phyloP scores from a whole-genome alignment of 2,797 vertebrate genomes.

The Lerista edwardsae region DNA sequence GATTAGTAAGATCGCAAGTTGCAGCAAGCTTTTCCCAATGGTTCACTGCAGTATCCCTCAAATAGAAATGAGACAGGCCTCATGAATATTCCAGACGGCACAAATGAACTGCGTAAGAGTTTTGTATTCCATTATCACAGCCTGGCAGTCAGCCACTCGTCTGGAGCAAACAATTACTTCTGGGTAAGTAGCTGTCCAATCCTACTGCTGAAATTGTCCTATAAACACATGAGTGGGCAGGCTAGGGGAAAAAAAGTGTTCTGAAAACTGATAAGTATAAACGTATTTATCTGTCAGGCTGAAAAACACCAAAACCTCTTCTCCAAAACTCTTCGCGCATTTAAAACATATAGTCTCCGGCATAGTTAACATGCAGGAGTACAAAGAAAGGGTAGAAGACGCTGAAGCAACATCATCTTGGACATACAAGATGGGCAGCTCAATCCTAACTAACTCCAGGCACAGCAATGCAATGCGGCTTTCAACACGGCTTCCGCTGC shows the following conservation, averaged over 20 bases:
- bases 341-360: background rate
- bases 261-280: background rate
- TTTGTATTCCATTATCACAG: background rate
- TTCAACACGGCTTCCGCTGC: too few species aligned
- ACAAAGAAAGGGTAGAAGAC: background rate
- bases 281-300: background rate
- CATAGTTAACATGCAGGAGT: background rate
- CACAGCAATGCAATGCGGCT: too few species aligned
- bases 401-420: background rate
- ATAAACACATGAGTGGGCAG: background rate
- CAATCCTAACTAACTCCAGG: too few species aligned
- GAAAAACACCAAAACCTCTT: background rate
- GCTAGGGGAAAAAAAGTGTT: background rate
- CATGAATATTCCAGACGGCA: conserved; percentile 25
- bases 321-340: background rate
- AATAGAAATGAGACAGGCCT: conserved; percentile 6
- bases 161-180: conserved; percentile 3
- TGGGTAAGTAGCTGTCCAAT: conserved; percentile 16
- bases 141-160: background rate
- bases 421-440: background rate
- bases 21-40: background rate
- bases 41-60: background rate
- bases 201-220: background rate
- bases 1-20: background rate
- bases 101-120: background rate